phyloP scores from a whole-genome alignment of 1,140 invertebrate genomes.

The Drosophila orena region DNA sequence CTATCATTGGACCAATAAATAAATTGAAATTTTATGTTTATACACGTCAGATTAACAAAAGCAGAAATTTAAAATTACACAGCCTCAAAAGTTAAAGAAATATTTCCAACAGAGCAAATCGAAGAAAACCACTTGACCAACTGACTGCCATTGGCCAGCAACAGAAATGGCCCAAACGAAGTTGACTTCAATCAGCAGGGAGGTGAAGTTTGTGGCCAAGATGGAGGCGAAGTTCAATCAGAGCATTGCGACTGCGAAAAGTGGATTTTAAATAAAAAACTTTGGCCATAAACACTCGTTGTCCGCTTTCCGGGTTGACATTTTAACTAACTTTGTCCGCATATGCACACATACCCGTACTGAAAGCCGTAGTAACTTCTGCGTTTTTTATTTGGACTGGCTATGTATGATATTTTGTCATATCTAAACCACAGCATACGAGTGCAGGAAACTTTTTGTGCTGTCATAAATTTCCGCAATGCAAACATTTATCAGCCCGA shows the following conservation, averaged over 20 bases:
- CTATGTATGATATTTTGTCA: constrained; percentile 72
- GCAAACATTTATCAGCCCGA: constrained; percentile 77
- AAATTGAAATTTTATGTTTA: too few relatives aligned
- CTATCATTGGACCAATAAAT: too few relatives aligned
- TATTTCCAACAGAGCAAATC: constrained; percentile 21
- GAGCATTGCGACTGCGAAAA: constrained; percentile 51
- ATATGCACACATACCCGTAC: not conserved
- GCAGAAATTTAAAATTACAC: too few relatives aligned
- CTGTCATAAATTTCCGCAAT: constrained; percentile 79
- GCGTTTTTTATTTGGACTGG: constrained; percentile 14
- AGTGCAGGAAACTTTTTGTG: constrained; percentile 70
- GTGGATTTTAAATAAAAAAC: constrained; percentile 76
- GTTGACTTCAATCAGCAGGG: constrained; percentile 48
- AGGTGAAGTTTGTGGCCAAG: constrained; percentile 47
- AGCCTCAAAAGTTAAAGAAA: too few relatives aligned
- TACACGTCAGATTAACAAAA: too few relatives aligned
- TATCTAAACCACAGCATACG: constrained; percentile 76
- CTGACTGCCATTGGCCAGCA: constrained; percentile 38
- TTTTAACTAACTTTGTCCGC: constrained; percentile 70
- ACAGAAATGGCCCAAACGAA: constrained; percentile 28
- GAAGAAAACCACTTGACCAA: constrained; percentile 33
- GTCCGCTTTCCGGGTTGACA: constrained; percentile 55
- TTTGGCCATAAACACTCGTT: constrained; percentile 67
- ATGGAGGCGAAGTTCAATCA: constrained; percentile 56
- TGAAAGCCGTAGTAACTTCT: constrained; percentile 15